Evolutionary conservation across 2,113 vertebrate species (phyloP), one percentile per base, ranked within the genome.

Genomic region (Grantiella picta): DNA sequence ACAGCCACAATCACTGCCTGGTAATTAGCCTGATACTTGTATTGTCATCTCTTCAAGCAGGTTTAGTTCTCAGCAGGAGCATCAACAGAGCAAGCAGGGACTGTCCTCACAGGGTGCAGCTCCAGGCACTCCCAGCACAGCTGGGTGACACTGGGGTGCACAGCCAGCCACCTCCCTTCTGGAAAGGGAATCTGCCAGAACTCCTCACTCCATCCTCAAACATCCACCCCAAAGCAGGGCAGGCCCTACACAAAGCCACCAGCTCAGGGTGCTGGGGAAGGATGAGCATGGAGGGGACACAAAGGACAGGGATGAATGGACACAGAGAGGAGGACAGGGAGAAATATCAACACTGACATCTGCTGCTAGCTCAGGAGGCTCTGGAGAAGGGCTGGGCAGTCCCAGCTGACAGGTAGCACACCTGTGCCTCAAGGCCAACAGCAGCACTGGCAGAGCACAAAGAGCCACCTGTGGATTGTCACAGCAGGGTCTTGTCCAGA

Each of bases 261-360:
- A 27, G 59, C 29, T 35, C 61, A 11, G 11, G 59, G 24, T 8
- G 5, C 54, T 6, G 49, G 40, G 79, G 25, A 38, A 52, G 33
- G 27, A 10, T 2, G 19, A 36, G 4, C 8, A 10, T 22, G 68
- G 57, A 2, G 1, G 56, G 40, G 50, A 63, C 49, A 12, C 18
- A 14, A 16, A n/a, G 69, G n/a, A 47, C 27, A 12, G 15, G 45
- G 56, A 6, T 9, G 33, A 49, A 38, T 42, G 53, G 45, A 49
- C 38, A 40, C 0, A 0, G 0, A 31, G 0, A 4, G 16, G 49
- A 86, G 44, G 42, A 3, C 1, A 3, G 24, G 65, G 42, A 44
- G 68, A 52, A 90, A 70, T 12, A 66, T 11, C 86, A 82, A 65
- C 72, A 56, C 60, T 95, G 94, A 79, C 86, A 92, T 16, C 61